Conservation (phyloP, 1,140 invertebrate genomes). For the Drosophila littoralis region DNA sequence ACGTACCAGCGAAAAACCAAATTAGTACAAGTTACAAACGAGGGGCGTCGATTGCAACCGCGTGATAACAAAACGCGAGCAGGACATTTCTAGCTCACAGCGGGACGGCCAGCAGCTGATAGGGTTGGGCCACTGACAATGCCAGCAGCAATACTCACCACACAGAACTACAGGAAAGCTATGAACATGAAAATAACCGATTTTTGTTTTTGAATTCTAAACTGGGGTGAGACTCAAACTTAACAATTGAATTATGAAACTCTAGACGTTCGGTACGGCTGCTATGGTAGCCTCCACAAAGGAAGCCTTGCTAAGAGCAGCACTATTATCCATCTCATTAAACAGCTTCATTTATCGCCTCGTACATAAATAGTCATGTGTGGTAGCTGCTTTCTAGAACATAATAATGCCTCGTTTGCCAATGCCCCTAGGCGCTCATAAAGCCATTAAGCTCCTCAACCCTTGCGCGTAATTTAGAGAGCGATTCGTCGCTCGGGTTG, state of each 20-base stretch:
- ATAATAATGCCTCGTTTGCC: conserved; percentile 71
- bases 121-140: not conserved
- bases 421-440: conserved; percentile 73
- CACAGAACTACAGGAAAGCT: not conserved
- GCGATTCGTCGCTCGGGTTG: conserved; percentile 46
- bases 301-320: conserved; percentile 5
- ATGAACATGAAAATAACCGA: too few species aligned
- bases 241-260: not conserved
- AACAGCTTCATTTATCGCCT: conserved; percentile 50
- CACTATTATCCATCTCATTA: conserved; percentile 27
- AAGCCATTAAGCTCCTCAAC: conserved; percentile 73
- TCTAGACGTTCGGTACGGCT: too few species aligned
- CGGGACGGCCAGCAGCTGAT: not conserved
- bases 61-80: conserved; percentile 54
- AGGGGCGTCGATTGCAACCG: conserved; percentile 58
- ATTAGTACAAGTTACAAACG: conserved; percentile 64
- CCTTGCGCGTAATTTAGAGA: conserved; percentile 67
- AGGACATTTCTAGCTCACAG: conserved; percentile 10
- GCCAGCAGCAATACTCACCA: not conserved
- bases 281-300: conserved; percentile 1
- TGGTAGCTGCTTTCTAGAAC: conserved; percentile 51
- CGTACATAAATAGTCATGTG: conserved; percentile 32
- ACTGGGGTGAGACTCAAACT: not conserved
- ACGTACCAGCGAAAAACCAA: conserved; percentile 52
- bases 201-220: not conserved